phyloP scores from a whole-genome alignment of 2,797 vertebrate genomes.

The Sternarchorhynchus goeldii region DNA sequence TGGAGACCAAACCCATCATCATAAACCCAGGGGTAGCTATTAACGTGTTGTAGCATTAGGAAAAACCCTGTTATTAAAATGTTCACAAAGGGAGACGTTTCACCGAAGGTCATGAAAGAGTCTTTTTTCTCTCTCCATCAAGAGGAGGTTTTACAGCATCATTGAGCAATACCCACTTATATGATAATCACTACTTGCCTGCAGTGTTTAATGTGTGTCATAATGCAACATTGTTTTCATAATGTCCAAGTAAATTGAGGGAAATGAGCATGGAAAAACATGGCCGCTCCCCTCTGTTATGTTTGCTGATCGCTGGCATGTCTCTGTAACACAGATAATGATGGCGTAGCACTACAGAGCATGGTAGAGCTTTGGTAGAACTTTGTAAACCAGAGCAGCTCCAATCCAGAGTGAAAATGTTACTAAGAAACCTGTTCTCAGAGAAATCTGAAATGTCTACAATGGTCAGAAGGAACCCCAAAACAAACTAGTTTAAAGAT shows the following conservation, averaged over 20 bases:
- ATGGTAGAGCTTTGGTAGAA: neutral
- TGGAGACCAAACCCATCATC: conserved; percentile 41
- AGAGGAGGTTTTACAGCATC: conserved; percentile 18
- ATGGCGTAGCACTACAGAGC: conserved; percentile 4
- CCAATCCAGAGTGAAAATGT: neutral
- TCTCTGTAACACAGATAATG: conserved; percentile 22
- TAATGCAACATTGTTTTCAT: conserved; percentile 37
- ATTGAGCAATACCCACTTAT: conserved; percentile 30
- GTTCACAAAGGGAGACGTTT: conserved; percentile 20
- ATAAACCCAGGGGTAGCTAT: conserved; percentile 32
- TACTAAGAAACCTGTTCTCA: neutral
- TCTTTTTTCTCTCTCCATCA: conserved; percentile 26
- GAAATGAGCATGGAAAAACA: conserved; percentile 27
- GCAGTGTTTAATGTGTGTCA: conserved; percentile 7
- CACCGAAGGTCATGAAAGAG: neutral
- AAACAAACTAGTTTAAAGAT: neutral
- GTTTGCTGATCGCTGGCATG: conserved; percentile 14
- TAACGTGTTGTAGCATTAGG: conserved; percentile 38
- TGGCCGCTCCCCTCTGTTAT: conserved; percentile 25
- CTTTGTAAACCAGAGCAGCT: conserved; percentile 10
- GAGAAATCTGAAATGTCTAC: neutral
- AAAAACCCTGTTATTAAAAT: conserved; percentile 36
- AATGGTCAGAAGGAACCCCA: neutral
- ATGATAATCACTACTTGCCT: neutral
- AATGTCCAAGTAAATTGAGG: conserved; percentile 9